Evolutionary conservation across 2,797 vertebrate species (phyloP), one percentile per base, ranked within the genome.

Genomic region (Hozukius guyotensis): DNA sequence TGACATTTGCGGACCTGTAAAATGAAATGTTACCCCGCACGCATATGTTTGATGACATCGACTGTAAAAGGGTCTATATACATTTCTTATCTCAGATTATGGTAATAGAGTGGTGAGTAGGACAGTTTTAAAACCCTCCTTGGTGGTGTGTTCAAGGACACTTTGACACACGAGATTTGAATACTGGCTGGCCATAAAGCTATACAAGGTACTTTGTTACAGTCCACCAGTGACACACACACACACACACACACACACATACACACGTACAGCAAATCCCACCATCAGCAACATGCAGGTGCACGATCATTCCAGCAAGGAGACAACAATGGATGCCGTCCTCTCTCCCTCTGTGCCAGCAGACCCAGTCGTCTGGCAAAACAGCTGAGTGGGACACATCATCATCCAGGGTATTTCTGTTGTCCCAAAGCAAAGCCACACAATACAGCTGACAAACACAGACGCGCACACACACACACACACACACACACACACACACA

Each of bases 361-460:
- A 91, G 90, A 91, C 52, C 78, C 89, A 92, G 78, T 91, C 85
- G 86, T 85, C 91, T 94, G 92, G 92, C 88, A 94, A 94, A 94
- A 95, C 79, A 95, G 93, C 94, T 94, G 93, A 95, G 88, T 88
- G 88, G 70, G 86, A 86, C 89, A 90, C 87, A 92, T 87, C 91
- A 89, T 75, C 91, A 89, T 75, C 81, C 85, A 75, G 78, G 74
- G 78, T 82, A 82, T 87, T 77, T 87, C 83, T 91, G 86, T 89
- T 90, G 89, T 87, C 74, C 82, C 57, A 72, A 75, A 86, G 81
- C 69, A 49, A 52, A 81, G 80, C 72, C 53, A 66, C 82, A 89
- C 85, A 88, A 81, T 82, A 84, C 65, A 72, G 57, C 73, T 81
- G 27, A 80, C 72, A 63, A 42, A 75, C 72, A 49, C 32, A 49